phyloP scores from a whole-genome alignment of 2,888 invertebrate species.

The Rhagonycha lutea region DNA sequence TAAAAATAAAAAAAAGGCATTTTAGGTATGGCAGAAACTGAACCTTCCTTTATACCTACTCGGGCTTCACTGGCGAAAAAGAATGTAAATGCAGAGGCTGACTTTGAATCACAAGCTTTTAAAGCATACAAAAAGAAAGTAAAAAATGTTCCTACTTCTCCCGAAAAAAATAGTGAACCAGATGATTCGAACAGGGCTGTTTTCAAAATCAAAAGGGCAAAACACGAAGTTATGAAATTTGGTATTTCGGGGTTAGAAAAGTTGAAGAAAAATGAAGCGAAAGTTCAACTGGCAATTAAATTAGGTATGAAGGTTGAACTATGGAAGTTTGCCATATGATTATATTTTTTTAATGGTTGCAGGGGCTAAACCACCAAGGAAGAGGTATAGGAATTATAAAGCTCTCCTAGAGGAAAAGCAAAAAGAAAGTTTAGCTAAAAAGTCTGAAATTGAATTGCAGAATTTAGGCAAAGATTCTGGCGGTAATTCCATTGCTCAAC shows the following conservation, averaged over 20 bases:
- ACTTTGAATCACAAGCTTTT: constrained; percentile 58
- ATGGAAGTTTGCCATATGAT: not conserved
- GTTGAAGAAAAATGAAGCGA: constrained; percentile 75
- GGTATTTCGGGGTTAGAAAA: constrained; percentile 78
- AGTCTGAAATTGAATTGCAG: constrained; percentile 57
- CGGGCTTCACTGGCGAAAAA: constrained; percentile 59
- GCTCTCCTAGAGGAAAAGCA: constrained; percentile 66
- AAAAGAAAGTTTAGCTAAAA: constrained; percentile 58
- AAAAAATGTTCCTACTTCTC: constrained; percentile 40
- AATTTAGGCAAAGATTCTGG: constrained; percentile 64
- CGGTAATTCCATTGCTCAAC: constrained; percentile 61
- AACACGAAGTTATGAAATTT: constrained; percentile 83
- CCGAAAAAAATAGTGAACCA: constrained; percentile 28
- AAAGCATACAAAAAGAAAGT: constrained; percentile 60
- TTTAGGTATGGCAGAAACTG: constrained; percentile 7
- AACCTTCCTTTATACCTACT: constrained; percentile 51
- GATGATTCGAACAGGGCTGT: constrained; percentile 53
- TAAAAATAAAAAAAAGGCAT: not conserved
- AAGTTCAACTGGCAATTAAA: constrained; percentile 75
- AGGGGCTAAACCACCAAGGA: constrained; percentile 80
- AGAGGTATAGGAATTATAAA: constrained; percentile 74
- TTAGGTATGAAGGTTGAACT: constrained; percentile 64
- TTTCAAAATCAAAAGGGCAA: constrained; percentile 71
- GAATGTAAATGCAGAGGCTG: constrained; percentile 49
- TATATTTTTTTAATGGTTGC: constrained; percentile 28